A percentile compares a stretch with the other conserved stretches of the same genome.
Evolutionary conservation across 2,113 vertebrate genomes (phyloP).

Genomic region (Pitta sordida): DNA sequence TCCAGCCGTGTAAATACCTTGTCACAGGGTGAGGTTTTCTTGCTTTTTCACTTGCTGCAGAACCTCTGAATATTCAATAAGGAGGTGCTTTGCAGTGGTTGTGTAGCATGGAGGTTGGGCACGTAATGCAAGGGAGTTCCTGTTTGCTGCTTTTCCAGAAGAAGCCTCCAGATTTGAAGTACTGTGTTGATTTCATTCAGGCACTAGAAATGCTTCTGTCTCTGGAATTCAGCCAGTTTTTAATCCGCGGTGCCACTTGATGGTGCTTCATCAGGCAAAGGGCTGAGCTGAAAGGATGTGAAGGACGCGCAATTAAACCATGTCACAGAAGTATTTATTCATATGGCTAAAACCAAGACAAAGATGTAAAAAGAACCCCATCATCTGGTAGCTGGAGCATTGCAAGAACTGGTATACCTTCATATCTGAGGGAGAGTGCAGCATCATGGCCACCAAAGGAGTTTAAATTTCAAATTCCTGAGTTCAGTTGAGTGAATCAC

Average conservation of each 20-base stretch:
- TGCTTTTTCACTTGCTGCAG: background rate
- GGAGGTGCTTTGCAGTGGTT: background rate
- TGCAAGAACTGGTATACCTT: background rate
- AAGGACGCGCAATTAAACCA: background rate
- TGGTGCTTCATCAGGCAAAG: background rate
- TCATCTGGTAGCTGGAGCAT: background rate
- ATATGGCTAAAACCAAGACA: background rate
- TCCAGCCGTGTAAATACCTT: background rate
- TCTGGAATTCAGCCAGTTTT: background rate
- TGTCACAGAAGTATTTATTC: background rate
- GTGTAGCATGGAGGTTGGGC: background rate
- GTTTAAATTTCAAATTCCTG: background rate
- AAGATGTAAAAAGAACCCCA: background rate
- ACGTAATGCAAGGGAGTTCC: background rate
- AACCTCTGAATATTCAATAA: background rate
- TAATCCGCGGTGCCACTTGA: conserved; percentile 3
- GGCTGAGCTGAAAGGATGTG: background rate
- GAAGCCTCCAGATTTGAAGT: background rate
- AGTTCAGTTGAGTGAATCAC: background rate
- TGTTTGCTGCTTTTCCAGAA: background rate
- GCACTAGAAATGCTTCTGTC: background rate
- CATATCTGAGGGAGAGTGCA: background rate
- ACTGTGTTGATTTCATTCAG: background rate
- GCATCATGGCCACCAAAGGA: background rate
- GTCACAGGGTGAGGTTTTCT: background rate